Percentiles rank a stretch among this genome's conserved stretches.
These are phyloP conservation scores for Chrysina gloriosa DNA, from an alignment of 2,888 invertebrate genomes.

Conservation along the genomic window DNA sequence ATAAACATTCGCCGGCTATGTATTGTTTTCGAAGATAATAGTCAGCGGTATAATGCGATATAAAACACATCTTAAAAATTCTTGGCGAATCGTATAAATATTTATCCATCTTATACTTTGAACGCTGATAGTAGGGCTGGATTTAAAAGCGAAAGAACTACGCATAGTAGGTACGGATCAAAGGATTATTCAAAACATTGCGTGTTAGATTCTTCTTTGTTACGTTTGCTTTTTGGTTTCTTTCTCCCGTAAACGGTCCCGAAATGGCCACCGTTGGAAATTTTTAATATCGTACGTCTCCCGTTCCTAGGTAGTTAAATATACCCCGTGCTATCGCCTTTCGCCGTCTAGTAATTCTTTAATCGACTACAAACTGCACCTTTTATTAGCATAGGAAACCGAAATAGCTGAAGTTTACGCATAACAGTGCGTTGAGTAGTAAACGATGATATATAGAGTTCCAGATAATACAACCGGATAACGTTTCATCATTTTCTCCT, in stretches of 20 bases:
- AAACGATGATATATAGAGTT: too few relatives aligned
- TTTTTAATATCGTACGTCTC: neutral
- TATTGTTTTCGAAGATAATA: slow-evolving; percentile 17
- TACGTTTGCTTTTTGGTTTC: neutral
- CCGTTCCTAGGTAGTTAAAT: neutral
- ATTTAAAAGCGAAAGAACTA: slow-evolving; percentile 19
- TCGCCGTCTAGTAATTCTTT: neutral
- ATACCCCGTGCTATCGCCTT: neutral
- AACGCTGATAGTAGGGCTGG: slow-evolving; percentile 11
- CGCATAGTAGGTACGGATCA: slow-evolving; percentile 11
- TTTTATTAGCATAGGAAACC: neutral
- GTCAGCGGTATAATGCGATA: slow-evolving; percentile 16
- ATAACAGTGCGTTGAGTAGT: too few relatives aligned
- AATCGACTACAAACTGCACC: neutral
- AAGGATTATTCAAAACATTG: slow-evolving; percentile 13
- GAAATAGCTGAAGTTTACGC: too few relatives aligned
- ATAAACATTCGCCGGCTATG: neutral
- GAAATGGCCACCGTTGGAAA: neutral
- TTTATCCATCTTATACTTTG: slow-evolving; percentile 27
- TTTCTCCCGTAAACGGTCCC: slow-evolving; percentile 1
- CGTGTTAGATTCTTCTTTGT: slow-evolving; percentile 2
- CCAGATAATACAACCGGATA: too few relatives aligned
- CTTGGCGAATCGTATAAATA: slow-evolving; percentile 24
- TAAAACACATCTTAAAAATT: slow-evolving; percentile 32
- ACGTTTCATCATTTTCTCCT: too few relatives aligned